Evolutionary conservation across 2,888 invertebrate species (phyloP), one percentile per base, ranked within the genome.

Genomic region (Lithophane socia): DNA sequence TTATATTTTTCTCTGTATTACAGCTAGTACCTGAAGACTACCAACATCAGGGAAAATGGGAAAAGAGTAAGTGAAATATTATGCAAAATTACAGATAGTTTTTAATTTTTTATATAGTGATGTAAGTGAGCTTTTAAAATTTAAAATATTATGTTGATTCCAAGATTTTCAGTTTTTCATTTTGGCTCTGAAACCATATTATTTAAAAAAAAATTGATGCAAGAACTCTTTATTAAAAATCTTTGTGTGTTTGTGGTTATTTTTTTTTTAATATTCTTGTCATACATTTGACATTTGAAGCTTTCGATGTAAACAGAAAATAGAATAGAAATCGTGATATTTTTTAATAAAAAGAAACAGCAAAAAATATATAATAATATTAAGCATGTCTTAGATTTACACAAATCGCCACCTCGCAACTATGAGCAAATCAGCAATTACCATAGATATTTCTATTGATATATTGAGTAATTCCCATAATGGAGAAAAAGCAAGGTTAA

Each of bases 391-490:
- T 66, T 77, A 74, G 71, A 60, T 85, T 70, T 47, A 56, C 52
- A 65, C n/a, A 64, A 84, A 73, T 73, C 49, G 29, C 24, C 63
- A 47, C 18, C 49, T 64, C n/a, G 29, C 70, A 86, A 87, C 56
- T 73, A 91, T 92, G 91, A 86, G 81, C 75, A 79, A 83, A 76
- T 83, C 87, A 73, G 77, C 89, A 69, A 86, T 90, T 21, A 89
- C 80, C 9, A 88, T 93, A 76, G 86, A 90, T 70, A 92, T 94
- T 80, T 88, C 85, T 56, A 92, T 94, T 64, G 78, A 90, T 68
- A 42, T 68, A 76, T 71, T 92, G 47, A 81, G 82, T 47, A 86
- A 86, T 64, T 73, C 73, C 16, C 56, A 74, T 64, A 84, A 87
- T 52, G 64, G 80, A 67, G 85, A 87, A 60, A 86, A 87, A 60